A percentile compares a stretch with the other conserved stretches of the same genome.
These are phyloP conservation scores for Oppia nitens DNA, from an alignment of 1,140 invertebrate species.

Conservation along the genomic window DNA sequence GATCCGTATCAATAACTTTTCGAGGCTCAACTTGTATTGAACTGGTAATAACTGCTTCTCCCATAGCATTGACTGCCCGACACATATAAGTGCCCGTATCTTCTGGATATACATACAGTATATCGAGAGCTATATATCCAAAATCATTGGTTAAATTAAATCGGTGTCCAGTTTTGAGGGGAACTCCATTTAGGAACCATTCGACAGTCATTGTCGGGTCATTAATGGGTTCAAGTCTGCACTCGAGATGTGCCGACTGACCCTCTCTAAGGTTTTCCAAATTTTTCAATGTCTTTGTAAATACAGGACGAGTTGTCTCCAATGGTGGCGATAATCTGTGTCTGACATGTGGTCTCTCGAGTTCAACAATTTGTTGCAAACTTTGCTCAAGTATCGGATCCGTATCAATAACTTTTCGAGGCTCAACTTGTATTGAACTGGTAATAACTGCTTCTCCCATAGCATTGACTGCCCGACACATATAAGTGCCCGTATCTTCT, in stretches of 20 bases:
- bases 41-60: constrained; percentile 58
- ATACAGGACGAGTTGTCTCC: constrained; percentile 2
- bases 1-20: constrained; percentile 52
- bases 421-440: constrained; percentile 15
- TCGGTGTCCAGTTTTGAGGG: constrained; percentile 48
- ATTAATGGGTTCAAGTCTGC: constrained; percentile 79
- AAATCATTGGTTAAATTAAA: constrained; percentile 40
- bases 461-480: constrained; percentile 57
- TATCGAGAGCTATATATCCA: constrained; percentile 38
- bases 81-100: constrained; percentile 34
- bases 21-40: constrained; percentile 45
- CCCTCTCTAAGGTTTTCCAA: constrained; percentile 63
- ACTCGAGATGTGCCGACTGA: constrained; percentile 81
- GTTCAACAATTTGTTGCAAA: constrained; percentile 69
- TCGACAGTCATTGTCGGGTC: constrained; percentile 89
- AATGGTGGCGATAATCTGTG: background rate
- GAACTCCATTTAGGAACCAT: constrained; percentile 81
- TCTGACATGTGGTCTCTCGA: constrained; percentile 75
- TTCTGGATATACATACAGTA: constrained; percentile 34
- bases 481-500: constrained; percentile 66
- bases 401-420: constrained; percentile 46
- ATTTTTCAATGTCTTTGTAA: constrained; percentile 66
- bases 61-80: constrained; percentile 30
- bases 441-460: background rate
- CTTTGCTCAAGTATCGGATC: constrained; percentile 91